Evolutionary conservation across 2,113 vertebrate genomes (phyloP).

Genomic region (Paradoxurus hermaphroditus): DNA sequence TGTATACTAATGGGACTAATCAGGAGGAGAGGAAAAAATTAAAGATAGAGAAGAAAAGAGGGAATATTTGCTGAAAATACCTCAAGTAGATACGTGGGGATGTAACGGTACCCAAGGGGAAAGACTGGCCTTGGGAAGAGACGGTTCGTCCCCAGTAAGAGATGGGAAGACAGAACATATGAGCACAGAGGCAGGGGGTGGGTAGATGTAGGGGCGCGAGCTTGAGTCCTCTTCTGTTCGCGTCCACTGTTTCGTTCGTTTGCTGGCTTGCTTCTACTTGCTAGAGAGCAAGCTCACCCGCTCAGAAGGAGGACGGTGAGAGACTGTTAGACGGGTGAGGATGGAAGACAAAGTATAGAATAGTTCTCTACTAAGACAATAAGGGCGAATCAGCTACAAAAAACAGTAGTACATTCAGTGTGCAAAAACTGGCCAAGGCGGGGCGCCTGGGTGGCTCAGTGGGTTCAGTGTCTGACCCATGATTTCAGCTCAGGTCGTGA

Average conservation of each 20-base stretch:
- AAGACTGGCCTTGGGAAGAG: background rate
- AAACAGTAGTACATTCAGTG: background rate
- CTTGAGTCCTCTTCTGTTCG: background rate
- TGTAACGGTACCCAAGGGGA: background rate
- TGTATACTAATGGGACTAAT: background rate
- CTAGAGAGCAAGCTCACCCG: background rate
- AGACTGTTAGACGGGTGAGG: background rate
- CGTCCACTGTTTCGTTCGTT: background rate
- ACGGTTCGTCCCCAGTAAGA: background rate
- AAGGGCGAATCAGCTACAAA: background rate
- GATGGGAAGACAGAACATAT: background rate
- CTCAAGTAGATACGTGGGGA: background rate
- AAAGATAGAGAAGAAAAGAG: background rate
- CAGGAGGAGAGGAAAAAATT: background rate
- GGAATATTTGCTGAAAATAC: background rate
- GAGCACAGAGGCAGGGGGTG: background rate
- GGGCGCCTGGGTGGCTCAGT: too few species aligned
- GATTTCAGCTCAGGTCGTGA: too few species aligned
- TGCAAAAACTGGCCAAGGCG: background rate
- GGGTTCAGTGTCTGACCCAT: too few species aligned
- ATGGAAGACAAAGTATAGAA: background rate
- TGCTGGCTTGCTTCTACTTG: background rate
- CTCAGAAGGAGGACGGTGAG: background rate
- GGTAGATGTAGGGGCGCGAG: background rate
- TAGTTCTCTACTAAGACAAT: background rate